These are phyloP conservation scores for Atrina japonica DNA, from an alignment of 2,888 invertebrate species.

Conservation along the genomic window DNA sequence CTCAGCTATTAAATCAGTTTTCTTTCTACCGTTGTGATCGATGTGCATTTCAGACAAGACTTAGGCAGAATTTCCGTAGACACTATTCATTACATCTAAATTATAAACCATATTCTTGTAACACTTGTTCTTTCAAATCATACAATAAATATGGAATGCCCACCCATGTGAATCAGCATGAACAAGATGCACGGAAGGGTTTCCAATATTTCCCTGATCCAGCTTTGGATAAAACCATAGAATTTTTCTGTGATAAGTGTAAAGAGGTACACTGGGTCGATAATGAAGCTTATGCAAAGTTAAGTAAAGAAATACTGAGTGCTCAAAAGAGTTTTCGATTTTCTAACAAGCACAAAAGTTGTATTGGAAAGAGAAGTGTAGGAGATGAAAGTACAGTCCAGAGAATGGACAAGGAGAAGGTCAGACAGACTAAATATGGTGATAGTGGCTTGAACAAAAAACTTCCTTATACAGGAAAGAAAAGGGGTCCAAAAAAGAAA, in stretches of 20 bases:
- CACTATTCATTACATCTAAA: conserved; percentile 22
- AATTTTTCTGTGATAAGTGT: conserved; percentile 17
- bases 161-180: conserved; percentile 7
- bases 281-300: conserved; percentile 13
- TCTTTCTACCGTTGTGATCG: conserved; percentile 17
- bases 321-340: conserved; percentile 12
- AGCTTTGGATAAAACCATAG: conserved; percentile 15
- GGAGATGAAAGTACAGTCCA: too few species aligned
- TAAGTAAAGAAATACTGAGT: conserved; percentile 19
- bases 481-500: too few species aligned
- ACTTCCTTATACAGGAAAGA: too few species aligned
- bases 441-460: too few species aligned
- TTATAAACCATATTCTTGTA: conserved; percentile 22
- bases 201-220: conserved; percentile 14
- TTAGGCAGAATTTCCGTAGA: conserved; percentile 21
- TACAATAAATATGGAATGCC: conserved; percentile 18
- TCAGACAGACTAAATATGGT: too few species aligned
- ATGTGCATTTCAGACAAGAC: conserved; percentile 19
- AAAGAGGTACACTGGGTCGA: conserved; percentile 18
- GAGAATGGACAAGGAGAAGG: too few species aligned
- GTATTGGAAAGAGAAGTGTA: too few species aligned
- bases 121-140: conserved; percentile 7
- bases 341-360: neutral
- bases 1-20: neutral
- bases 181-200: neutral